phyloP scores from a whole-genome alignment of 2,113 vertebrate genomes.

The Turdus rufiventris region DNA sequence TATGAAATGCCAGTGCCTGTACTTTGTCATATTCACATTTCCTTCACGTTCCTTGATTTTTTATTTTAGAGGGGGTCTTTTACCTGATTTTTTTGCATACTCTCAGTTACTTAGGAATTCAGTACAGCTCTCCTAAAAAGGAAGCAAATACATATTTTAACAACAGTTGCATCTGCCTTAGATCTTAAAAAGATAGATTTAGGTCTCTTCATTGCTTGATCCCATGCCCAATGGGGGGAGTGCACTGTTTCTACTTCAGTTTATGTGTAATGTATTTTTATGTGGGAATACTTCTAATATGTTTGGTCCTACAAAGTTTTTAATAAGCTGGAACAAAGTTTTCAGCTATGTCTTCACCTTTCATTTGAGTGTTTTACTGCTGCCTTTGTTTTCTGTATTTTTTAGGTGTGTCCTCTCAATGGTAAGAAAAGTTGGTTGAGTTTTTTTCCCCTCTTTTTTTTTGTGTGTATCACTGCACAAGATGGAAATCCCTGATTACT shows the following conservation, averaged over 20 bases:
- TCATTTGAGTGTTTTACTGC: background rate
- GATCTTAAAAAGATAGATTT: background rate
- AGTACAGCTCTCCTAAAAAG: background rate
- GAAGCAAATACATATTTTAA: background rate
- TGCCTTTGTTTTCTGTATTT: background rate
- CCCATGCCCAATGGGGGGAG: background rate
- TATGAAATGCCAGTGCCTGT: background rate
- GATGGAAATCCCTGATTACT: background rate
- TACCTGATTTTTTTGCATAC: background rate
- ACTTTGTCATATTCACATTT: background rate
- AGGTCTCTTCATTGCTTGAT: background rate
- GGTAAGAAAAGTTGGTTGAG: background rate
- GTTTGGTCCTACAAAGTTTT: background rate
- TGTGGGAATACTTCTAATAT: background rate
- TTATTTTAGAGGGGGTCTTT: background rate
- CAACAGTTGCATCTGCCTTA: background rate
- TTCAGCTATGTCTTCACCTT: background rate
- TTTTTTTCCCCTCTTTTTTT: background rate
- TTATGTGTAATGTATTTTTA: background rate
- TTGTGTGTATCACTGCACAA: accelerated
- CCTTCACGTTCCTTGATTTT: background rate
- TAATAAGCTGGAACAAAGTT: background rate
- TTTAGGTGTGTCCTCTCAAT: background rate
- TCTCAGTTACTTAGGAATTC: background rate
- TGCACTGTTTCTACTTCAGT: background rate